A percentile compares a stretch with the other conserved stretches of the same genome.
Conservation (phyloP, 2,113 vertebrate genomes). For the Xenopus laevis region DNA sequence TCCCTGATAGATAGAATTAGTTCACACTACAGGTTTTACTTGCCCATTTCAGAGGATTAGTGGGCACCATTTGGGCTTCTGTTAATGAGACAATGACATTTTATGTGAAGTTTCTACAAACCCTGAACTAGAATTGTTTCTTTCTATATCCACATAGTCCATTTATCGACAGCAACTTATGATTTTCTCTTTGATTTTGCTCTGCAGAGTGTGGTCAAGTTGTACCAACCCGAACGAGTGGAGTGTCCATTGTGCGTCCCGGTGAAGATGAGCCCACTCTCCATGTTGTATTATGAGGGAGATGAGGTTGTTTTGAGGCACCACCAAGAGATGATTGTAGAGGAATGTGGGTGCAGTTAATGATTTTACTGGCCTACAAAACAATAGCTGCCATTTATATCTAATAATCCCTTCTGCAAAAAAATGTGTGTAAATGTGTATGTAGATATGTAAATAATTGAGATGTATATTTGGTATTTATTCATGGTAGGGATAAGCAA, state of each 20-base stretch:
- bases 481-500: background rate
- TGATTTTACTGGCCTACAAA: background rate
- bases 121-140: too few relatives aligned
- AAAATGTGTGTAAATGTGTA: background rate
- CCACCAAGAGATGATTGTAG: constrained; percentile 55
- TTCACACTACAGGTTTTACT: too few relatives aligned
- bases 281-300: constrained; percentile 85
- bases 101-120: too few relatives aligned
- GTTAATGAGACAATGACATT: background rate
- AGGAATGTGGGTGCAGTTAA: constrained; percentile 37
- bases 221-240: constrained; percentile 73
- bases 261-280: constrained; percentile 71
- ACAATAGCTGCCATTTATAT: background rate
- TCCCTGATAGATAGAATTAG: too few relatives aligned
- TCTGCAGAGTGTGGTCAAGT: constrained; percentile 76
- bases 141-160: too few relatives aligned
- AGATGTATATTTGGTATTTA: constrained; percentile 4
- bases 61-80: background rate
- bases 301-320: constrained; percentile 72
- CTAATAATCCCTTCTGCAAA: background rate
- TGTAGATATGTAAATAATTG: constrained; percentile 1
- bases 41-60: too few relatives aligned
- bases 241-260: constrained; percentile 76
- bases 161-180: too few relatives aligned
- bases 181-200: constrained; percentile 31